These are phyloP conservation scores for Gymnoscopelus braueri DNA, from an alignment of 2,797 vertebrate genomes.

Conservation along the genomic window DNA sequence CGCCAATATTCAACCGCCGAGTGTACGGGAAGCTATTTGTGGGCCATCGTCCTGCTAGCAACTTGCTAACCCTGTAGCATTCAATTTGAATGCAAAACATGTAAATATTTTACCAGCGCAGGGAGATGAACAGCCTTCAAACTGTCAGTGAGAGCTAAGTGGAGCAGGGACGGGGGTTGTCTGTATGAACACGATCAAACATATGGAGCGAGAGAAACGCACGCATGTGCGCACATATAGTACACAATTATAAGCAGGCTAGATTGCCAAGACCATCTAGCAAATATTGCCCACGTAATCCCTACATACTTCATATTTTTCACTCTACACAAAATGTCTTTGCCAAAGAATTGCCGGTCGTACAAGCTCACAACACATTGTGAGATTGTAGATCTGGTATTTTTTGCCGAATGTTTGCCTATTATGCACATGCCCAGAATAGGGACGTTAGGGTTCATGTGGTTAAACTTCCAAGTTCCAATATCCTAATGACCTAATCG, in stretches of 20 bases:
- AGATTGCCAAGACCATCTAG: constrained; percentile 23
- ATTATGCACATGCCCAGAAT: no score
- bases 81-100: constrained; percentile 30
- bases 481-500: not conserved
- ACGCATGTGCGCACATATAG: not conserved
- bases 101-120: constrained; percentile 46
- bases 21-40: not conserved
- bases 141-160: constrained; percentile 13
- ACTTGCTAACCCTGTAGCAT: not conserved
- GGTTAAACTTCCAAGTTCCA: constrained; percentile 6
- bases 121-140: constrained; percentile 17
- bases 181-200: constrained; percentile 13
- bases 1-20: not conserved
- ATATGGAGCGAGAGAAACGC: constrained; percentile 14
- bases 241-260: constrained; percentile 25
- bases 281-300: not conserved
- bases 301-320: no score
- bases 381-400: no score
- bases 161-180: constrained; percentile 22
- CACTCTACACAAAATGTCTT: no score
- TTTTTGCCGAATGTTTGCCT: no score
- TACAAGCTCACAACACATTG: no score
- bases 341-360: no score
- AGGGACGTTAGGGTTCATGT: no score
- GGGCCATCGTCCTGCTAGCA: not conserved